These are phyloP conservation scores for Psettodes erumei DNA, from an alignment of 2,113 vertebrate genomes.

Conservation along the genomic window DNA sequence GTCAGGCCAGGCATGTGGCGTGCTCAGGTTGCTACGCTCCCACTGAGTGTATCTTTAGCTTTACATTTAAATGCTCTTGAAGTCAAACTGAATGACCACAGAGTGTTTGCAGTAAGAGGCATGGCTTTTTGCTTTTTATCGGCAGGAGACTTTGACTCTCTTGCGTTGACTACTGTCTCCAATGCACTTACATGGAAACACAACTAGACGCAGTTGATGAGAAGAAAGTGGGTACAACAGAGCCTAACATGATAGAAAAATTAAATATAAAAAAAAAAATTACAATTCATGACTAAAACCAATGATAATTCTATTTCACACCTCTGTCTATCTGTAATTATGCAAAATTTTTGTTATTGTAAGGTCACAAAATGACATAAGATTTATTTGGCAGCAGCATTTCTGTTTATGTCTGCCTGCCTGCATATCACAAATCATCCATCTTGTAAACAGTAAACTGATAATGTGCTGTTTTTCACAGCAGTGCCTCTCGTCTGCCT, in stretches of 20 bases:
- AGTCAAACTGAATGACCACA: neutral
- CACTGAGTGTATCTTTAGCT: neutral
- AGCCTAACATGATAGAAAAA: neutral
- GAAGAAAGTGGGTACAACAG: neutral
- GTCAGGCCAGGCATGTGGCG: neutral
- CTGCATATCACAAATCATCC: constrained; percentile 20
- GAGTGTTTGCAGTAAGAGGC: constrained; percentile 9
- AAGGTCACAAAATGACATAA: neutral
- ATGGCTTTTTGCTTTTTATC: neutral
- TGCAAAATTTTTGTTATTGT: neutral
- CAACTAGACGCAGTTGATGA: constrained; percentile 18
- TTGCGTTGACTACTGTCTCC: neutral
- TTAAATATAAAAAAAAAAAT: no score
- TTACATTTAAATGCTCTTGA: neutral
- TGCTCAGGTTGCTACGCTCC: neutral
- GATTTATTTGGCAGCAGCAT: constrained; percentile 1
- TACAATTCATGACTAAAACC: neutral
- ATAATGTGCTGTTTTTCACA: constrained; percentile 51
- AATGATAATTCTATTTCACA: neutral
- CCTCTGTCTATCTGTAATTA: neutral
- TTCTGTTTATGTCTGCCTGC: constrained; percentile 4
- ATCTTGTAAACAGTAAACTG: constrained; percentile 37
- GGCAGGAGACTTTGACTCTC: neutral
- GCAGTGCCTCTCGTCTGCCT: constrained; percentile 33
- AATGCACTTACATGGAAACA: constrained; percentile 11